These are phyloP conservation scores for Leptinotarsa defecta DNA, from an alignment of 1,140 invertebrate species.

Conservation along the genomic window DNA sequence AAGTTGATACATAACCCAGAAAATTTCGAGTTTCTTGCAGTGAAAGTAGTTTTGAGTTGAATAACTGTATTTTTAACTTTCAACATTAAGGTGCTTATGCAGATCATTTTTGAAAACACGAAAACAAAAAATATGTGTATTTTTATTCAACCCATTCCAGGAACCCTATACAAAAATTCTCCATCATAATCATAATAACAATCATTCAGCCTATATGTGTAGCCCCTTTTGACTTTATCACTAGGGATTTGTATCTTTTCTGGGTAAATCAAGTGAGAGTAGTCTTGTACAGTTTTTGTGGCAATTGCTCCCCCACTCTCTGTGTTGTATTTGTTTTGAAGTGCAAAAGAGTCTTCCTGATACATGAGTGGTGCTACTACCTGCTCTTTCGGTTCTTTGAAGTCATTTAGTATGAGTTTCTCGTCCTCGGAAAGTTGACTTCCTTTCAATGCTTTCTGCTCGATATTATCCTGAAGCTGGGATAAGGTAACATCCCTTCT, in stretches of 20 bases:
- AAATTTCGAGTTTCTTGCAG: too few relatives aligned
- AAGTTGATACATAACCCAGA: too few relatives aligned
- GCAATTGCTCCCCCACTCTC: conserved; percentile 21
- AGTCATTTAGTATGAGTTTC: conserved; percentile 30
- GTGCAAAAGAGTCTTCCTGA: background rate
- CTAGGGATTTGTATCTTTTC: conserved; percentile 69
- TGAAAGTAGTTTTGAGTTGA: too few relatives aligned
- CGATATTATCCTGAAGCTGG: conserved; percentile 47
- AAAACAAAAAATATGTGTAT: background rate
- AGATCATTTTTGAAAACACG: background rate
- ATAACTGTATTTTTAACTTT: background rate
- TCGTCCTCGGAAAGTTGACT: conserved; percentile 32
- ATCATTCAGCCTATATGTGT: conserved; percentile 73
- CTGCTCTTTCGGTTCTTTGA: background rate
- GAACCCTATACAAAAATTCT: conserved; percentile 74
- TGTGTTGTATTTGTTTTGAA: conserved; percentile 28
- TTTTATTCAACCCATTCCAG: conserved; percentile 61
- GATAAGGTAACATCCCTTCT: conserved; percentile 52
- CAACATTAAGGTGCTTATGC: background rate
- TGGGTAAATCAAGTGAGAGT: conserved; percentile 57
- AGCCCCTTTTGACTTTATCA: conserved; percentile 62
- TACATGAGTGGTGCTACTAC: background rate
- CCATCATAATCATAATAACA: conserved; percentile 79
- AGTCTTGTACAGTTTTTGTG: conserved; percentile 38
- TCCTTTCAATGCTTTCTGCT: conserved; percentile 43